Percentiles rank a stretch among this genome's conserved stretches.
Evolutionary conservation across 2,797 vertebrate genomes (phyloP).

Genomic region (Odontamblyopus lacepedii): DNA sequence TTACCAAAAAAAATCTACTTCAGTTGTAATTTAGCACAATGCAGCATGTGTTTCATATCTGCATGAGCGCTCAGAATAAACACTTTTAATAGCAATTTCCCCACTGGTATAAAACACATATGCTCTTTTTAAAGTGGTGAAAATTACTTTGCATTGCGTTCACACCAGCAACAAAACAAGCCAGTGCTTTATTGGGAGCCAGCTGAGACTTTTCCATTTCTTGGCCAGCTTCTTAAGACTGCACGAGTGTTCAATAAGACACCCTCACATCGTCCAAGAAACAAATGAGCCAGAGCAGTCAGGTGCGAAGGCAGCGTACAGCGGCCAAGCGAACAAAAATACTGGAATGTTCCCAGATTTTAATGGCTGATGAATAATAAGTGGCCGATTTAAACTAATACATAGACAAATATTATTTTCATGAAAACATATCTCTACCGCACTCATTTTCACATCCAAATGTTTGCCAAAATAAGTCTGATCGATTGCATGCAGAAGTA

Average conservation of each 20-base stretch:
- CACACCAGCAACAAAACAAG: constrained; percentile 11
- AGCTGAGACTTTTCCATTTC: constrained; percentile 12
- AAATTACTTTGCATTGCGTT: constrained; percentile 16
- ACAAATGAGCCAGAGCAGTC: constrained; percentile 10
- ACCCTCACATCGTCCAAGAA: constrained; percentile 3
- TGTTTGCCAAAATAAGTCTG: constrained; percentile 7
- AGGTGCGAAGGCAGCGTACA: constrained; percentile 9
- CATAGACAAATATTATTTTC: neutral
- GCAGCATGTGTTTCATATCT: constrained; percentile 7
- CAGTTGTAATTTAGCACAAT: neutral
- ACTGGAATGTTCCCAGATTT: neutral
- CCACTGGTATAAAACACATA: constrained; percentile 4
- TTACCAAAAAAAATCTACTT: neutral
- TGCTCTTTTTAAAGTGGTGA: constrained; percentile 6
- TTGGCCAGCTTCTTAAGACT: constrained; percentile 4
- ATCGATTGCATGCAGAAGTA: neutral
- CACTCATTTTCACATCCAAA: neutral
- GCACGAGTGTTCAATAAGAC: constrained; percentile 5
- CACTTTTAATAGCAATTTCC: constrained; percentile 10
- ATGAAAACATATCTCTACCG: neutral
- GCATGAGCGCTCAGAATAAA: constrained; percentile 6
- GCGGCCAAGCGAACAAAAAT: neutral
- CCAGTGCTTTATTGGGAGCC: constrained; percentile 10
- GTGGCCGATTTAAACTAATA: neutral
- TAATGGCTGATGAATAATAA: constrained; percentile 7